These are phyloP conservation scores for Aviceda subcristata DNA, from an alignment of 2,113 vertebrate species.

Conservation along the genomic window DNA sequence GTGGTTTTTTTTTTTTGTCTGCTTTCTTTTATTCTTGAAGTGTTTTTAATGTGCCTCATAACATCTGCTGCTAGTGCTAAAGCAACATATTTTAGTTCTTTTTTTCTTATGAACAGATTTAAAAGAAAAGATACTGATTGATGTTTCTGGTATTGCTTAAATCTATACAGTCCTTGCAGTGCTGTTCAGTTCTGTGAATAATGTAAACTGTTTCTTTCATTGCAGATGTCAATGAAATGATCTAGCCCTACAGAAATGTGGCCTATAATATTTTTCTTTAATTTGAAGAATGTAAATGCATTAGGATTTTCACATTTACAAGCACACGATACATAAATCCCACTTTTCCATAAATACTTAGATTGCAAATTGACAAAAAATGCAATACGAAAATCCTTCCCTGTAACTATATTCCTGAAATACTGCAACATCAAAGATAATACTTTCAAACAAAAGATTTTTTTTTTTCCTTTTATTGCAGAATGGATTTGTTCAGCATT, in stretches of 20 bases:
- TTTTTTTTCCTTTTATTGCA: background rate
- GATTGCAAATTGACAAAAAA: slow-evolving; percentile 32
- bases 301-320: slow-evolving; percentile 20
- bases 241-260: background rate
- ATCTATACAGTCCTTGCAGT: background rate
- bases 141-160: background rate
- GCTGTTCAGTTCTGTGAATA: background rate
- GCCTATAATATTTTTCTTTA: background rate
- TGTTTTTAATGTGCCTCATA: background rate
- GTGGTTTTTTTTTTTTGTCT: background rate
- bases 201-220: slow-evolving; percentile 3
- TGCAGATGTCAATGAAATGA: slow-evolving; percentile 14
- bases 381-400: background rate
- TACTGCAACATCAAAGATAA: slow-evolving; percentile 1
- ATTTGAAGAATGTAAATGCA: slow-evolving; percentile 8
- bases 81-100: background rate
- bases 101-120: background rate
- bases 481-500: slow-evolving; percentile 2
- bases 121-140: background rate
- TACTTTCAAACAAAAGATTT: background rate
- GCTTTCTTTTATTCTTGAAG: background rate
- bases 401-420: slow-evolving; percentile 28
- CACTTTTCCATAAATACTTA: slow-evolving; percentile 19
- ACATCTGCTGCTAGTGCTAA: background rate
- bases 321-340: slow-evolving; percentile 12